A percentile compares a stretch with the other conserved stretches of the same genome.
These are phyloP conservation scores for Conistra vaccinii DNA, from an alignment of 2,888 invertebrate species.

Conservation along the genomic window DNA sequence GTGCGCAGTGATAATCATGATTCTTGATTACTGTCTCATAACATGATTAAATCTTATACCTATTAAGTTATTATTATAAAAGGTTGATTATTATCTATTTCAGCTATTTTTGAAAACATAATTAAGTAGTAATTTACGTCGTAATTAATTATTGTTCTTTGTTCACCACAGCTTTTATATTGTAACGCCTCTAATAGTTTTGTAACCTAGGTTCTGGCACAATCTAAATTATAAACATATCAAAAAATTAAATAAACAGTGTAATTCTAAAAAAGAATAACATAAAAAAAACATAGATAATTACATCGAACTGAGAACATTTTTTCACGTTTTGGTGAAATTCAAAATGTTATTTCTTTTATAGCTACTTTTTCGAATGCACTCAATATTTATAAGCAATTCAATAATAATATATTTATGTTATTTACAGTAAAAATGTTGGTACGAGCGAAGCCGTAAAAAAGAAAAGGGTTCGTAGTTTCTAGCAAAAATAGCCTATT, in stretches of 20 bases:
- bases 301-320: no score
- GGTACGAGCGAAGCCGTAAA: constrained; percentile 24
- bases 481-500: constrained; percentile 7
- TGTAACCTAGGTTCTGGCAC: not conserved
- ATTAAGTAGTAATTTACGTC: not conserved
- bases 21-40: not conserved
- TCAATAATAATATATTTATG: constrained; percentile 4
- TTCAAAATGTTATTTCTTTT: no score
- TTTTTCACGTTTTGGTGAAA: no score
- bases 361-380: not conserved
- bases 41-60: not conserved
- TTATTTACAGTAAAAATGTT: not conserved
- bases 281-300: no score
- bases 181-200: not conserved
- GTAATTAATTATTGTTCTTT: not conserved
- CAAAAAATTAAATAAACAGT: no score
- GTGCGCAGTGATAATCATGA: not conserved
- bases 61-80: no score
- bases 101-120: not conserved
- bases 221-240: not conserved
- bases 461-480: constrained; percentile 27
- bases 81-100: constrained; percentile 1
- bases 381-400: not conserved
- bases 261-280: no score
- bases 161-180: not conserved